Evolutionary conservation across 2,797 vertebrate genomes (phyloP), one percentile per base, ranked within the genome.

Genomic region (Lycodopsis pacificus): DNA sequence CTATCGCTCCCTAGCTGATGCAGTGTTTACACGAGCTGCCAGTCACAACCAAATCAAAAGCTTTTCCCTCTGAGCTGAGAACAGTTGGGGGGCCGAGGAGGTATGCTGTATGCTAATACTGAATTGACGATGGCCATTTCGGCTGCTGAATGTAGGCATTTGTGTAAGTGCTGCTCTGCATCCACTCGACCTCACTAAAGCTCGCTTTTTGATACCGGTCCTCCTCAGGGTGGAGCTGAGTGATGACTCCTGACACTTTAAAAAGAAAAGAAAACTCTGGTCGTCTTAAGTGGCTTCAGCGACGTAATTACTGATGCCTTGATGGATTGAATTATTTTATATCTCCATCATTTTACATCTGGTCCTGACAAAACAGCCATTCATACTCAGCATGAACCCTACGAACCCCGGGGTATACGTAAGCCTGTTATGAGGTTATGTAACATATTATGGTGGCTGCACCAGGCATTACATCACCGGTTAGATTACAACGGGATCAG

Each of bases 21-120:
- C 87, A 87, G 87, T 93, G 93, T 93, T 94, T 94, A 94, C 91
- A 93, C 80, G 92, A 93, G 86, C 91, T 93, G 93, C 91, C 93
- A 93, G 91, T 93, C 92, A 93, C 90, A 89, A 90, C 90, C 84
- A 89, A 93, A 93, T 92, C 91, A 90, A 93, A 91, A 93, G 89
- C 84, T 80, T 91, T 91, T 80, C 83, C 87, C 85, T 85, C 84
- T 79, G 79, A 88, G 87, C 88, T 78, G 46, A 77, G 79, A 90
- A 90, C 91, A 92, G 90, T 89, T 76, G 89, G 93, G 93, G 86
- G 92, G 85, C 74, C 66, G 49, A 76, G 85, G 88, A 90, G 89
- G 79, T 89, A 86, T 85, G 81, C 82, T 79, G 82, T 79, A 69
- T 88, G 78, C 87, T 87, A 83, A 87, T 86, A 77, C 80, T 70